Conservation (phyloP, 2,113 vertebrate genomes). For the Mobula birostris region DNA sequence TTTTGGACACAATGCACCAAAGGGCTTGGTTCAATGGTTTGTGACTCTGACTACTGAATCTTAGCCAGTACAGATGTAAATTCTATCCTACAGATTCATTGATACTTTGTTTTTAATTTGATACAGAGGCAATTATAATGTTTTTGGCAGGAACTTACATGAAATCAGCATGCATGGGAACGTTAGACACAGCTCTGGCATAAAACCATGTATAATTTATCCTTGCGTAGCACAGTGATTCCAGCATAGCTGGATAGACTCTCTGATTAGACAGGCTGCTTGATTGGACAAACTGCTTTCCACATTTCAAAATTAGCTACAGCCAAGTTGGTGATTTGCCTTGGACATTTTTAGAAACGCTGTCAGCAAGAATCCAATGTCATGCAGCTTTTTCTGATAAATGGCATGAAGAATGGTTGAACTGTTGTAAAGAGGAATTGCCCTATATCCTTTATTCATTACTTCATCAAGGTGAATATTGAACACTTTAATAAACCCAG, state of each 20-base stretch:
- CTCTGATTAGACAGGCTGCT: no score
- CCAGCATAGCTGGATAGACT: neutral
- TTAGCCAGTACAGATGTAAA: neutral
- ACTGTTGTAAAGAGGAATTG: neutral
- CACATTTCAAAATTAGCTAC: neutral
- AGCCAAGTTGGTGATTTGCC: neutral
- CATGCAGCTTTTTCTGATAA: neutral
- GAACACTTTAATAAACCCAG: neutral
- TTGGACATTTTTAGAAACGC: neutral
- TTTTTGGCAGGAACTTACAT: neutral
- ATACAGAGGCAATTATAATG: neutral
- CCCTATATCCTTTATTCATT: neutral
- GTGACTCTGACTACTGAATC: neutral
- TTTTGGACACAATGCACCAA: no score
- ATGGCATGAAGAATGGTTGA: neutral
- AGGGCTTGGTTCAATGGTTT: no score
- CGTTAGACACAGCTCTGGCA: neutral
- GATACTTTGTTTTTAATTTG: neutral
- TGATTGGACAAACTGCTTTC: neutral
- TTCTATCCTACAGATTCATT: neutral
- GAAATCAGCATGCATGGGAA: neutral
- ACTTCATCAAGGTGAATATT: neutral
- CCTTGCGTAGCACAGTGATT: neutral
- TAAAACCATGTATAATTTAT: neutral
- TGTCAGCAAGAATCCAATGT: neutral